Percentiles rank a stretch among this genome's conserved stretches.
These are phyloP conservation scores for Drosophila obscura DNA, from an alignment of 1,140 invertebrate species.

Conservation along the genomic window DNA sequence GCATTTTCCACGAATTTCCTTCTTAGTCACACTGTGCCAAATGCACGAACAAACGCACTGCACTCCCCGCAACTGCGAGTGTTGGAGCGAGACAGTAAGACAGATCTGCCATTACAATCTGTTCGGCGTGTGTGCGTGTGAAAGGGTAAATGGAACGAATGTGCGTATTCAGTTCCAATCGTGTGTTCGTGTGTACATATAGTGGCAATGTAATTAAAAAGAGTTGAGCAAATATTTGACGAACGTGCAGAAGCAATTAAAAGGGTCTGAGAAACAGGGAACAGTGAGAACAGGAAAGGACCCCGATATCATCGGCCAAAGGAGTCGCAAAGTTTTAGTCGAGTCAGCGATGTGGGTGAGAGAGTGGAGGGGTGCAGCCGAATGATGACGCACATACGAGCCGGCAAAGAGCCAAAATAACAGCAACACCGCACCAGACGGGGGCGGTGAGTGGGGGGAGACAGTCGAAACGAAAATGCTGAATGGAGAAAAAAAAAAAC, in stretches of 20 bases:
- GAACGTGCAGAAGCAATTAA: slow-evolving; percentile 80
- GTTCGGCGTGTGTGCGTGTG: slow-evolving; percentile 29
- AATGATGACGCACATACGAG: slow-evolving; percentile 62
- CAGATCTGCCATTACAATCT: slow-evolving; percentile 49
- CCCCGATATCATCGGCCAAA: too few relatives aligned
- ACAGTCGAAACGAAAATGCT: slow-evolving; percentile 30
- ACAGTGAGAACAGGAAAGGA: slow-evolving; percentile 23
- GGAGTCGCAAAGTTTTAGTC: slow-evolving; percentile 11
- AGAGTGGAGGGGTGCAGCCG: slow-evolving; percentile 13
- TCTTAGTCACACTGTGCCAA: slow-evolving; percentile 35
- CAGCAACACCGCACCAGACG: neutral
- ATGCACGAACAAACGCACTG: slow-evolving; percentile 1
- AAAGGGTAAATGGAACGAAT: slow-evolving; percentile 47
- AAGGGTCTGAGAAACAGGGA: slow-evolving; percentile 17
- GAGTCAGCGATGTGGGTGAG: slow-evolving; percentile 44
- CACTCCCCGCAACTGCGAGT: slow-evolving; percentile 4
- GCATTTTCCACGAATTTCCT: slow-evolving; percentile 32
- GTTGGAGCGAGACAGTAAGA: too few relatives aligned
- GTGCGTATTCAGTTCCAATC: slow-evolving; percentile 18
- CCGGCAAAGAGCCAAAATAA: slow-evolving; percentile 53
- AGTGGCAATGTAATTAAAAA: slow-evolving; percentile 79
- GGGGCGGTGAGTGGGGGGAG: too few relatives aligned
- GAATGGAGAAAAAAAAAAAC: slow-evolving; percentile 37
- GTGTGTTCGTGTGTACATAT: slow-evolving; percentile 30
- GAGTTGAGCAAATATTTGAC: slow-evolving; percentile 82